Evolutionary conservation across 2,888 invertebrate genomes (phyloP).

Genomic region (Tridacna gigas): DNA sequence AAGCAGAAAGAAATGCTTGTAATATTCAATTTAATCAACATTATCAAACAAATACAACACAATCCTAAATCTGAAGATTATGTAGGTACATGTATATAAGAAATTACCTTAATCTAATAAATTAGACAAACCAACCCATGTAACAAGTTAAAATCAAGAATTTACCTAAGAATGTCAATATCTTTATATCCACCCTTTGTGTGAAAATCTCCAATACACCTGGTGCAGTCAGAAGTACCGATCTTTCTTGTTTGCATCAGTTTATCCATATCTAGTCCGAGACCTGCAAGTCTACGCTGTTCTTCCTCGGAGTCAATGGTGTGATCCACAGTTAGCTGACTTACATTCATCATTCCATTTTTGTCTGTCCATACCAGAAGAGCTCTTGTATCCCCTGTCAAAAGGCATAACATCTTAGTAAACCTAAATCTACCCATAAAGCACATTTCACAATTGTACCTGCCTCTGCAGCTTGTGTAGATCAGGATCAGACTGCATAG

Average conservation of each 20-base stretch:
- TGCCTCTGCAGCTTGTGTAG: too few species aligned
- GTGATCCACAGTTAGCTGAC: conserved; percentile 94
- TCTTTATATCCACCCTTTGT: conserved; percentile 95
- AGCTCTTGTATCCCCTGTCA: conserved; percentile 89
- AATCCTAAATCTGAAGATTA: too few species aligned
- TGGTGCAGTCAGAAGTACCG: conserved; percentile 90
- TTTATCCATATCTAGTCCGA: conserved; percentile 91
- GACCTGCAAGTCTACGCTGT: conserved; percentile 90
- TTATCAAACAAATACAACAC: too few species aligned
- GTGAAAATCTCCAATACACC: conserved; percentile 94
- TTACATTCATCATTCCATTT: conserved; percentile 91
- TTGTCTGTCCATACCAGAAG: conserved; percentile 92
- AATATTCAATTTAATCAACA: too few species aligned
- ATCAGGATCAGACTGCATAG: too few species aligned
- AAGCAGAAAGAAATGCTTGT: too few species aligned
- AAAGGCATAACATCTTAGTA: not conserved
- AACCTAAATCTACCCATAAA: too few species aligned
- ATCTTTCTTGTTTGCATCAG: conserved; percentile 89
- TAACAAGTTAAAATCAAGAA: too few species aligned
- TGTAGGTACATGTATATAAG: too few species aligned
- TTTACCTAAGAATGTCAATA: conserved; percentile 89
- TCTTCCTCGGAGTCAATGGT: conserved; percentile 94
- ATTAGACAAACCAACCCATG: too few species aligned
- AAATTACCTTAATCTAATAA: too few species aligned
- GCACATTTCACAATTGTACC: too few species aligned